Base-by-base conservation (phyloP, 2,797 vertebrate genomes). In the Benthosema pterotum region DNA sequence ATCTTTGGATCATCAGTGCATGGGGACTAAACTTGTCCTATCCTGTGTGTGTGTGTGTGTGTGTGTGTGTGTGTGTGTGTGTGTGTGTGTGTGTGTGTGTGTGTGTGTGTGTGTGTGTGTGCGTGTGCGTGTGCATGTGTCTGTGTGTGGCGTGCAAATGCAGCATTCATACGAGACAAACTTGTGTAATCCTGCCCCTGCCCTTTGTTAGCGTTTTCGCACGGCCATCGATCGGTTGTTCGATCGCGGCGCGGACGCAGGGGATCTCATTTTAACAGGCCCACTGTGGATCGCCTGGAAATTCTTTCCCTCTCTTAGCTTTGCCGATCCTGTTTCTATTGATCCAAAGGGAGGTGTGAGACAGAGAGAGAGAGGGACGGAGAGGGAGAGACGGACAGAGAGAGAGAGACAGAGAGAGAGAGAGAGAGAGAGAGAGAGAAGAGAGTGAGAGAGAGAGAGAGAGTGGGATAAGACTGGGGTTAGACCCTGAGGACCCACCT, bases 301-400 rank as follows among this genome's bases (percentile, higher is more conserved):
- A 32, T 32, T 50, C 51, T 43, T 45, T 28, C 15, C 28, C 46
- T 17, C 46, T 17, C 57, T 56, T 52, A 25, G 50, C 66, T 47
- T 2, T 38, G n/a, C n/a, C 68, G 74, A 78, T 81, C 65, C 69
- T 69, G 77, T 76, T 87, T 78, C 63, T 75, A 81, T 84, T 73
- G 84, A 84, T 85, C 64, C 61, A 54, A 45, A 60, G 16, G 47
- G 52, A 75, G 65, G 63, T 83, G 69, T 63, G 61, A n/a, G n/a
- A 72, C 28, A 11, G 59, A 19, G 2, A 0, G 56, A 11, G 13
- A 32, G 28, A 32, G 25, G 5, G 28, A 6, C 0, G 8, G 28
- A 32, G 3, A 32, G 28, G 8, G 1, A 38, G 8, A 11, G 7
- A 38, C 7, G 9, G 6, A 32, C 6, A 32, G 5, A 32, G 32